phyloP scores from a whole-genome alignment of 2,888 invertebrate genomes.

The Seira musarum region DNA sequence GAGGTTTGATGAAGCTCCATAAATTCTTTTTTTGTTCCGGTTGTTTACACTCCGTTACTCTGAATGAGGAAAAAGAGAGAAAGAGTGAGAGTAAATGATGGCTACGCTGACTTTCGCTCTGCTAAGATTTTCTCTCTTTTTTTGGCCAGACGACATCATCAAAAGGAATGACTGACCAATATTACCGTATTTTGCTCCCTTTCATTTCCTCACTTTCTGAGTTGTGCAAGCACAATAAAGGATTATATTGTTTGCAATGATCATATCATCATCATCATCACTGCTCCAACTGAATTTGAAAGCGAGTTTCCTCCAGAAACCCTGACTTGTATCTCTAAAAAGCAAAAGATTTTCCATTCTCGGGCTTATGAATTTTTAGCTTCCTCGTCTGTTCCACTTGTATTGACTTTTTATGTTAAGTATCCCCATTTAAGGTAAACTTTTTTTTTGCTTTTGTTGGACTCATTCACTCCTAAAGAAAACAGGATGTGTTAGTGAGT shows the following conservation, averaged over 20 bases:
- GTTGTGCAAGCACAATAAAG: conserved; percentile 17
- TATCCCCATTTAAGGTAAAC: no score
- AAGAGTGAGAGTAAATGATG: no score
- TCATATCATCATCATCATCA: conserved; percentile 14
- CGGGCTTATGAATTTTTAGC: not conserved
- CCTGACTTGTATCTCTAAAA: no score
- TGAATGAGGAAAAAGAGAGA: conserved; percentile 23
- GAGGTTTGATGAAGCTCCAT: conserved; percentile 62
- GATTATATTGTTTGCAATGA: conserved; percentile 19
- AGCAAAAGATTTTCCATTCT: not conserved
- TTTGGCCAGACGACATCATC: conserved; percentile 9
- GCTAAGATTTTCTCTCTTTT: conserved; percentile 20
- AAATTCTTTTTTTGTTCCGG: conserved; percentile 44
- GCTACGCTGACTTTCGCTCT: no score
- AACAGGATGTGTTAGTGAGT: not conserved
- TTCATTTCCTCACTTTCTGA: conserved; percentile 16
- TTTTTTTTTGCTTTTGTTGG: not conserved
- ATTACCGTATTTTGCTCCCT: conserved; percentile 9
- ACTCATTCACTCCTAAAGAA: not conserved
- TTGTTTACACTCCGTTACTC: conserved; percentile 37
- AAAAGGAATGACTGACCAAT: conserved; percentile 15
- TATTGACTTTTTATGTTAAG: conserved; percentile 14
- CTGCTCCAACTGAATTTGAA: conserved; percentile 15
- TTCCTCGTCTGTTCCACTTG: not conserved
- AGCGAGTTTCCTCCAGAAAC: not conserved